phyloP scores from a whole-genome alignment of 2,113 vertebrate species.

The Athene noctua region DNA sequence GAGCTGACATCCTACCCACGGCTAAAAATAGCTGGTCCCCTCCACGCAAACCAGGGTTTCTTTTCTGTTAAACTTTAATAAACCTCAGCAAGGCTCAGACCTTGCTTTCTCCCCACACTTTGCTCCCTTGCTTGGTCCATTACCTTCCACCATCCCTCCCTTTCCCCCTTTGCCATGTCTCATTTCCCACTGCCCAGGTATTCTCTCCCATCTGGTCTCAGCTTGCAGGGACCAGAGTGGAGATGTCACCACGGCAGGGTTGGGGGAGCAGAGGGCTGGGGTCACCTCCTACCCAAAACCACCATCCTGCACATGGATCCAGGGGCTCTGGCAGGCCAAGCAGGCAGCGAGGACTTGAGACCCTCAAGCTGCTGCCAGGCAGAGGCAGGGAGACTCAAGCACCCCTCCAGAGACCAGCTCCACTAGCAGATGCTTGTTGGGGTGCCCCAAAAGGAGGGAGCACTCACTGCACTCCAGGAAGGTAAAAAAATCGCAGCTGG shows the following conservation, averaged over 20 bases:
- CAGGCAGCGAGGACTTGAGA: not conserved
- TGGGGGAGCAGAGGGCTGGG: not conserved
- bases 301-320: not conserved
- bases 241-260: rapidly evolving
- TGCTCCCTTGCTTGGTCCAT: not conserved
- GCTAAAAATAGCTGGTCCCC: conserved; percentile 73
- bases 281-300: not conserved
- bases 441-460: not conserved
- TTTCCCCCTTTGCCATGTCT: not conserved
- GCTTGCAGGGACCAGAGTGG: rapidly evolving
- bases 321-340: not conserved
- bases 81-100: conserved; percentile 29
- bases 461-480: not conserved
- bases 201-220: not conserved
- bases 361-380: rapidly evolving
- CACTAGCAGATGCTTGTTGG: rapidly evolving
- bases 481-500: not conserved
- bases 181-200: not conserved
- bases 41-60: conserved; percentile 66
- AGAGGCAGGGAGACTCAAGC: not conserved
- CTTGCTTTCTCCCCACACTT: not conserved
- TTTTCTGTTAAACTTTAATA: conserved; percentile 68
- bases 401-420: not conserved
- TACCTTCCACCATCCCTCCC: not conserved
- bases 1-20: conserved; percentile 74